Evolutionary conservation across 2,113 vertebrate genomes (phyloP), one percentile per base, ranked within the genome.

Genomic region (Buteo buteo): DNA sequence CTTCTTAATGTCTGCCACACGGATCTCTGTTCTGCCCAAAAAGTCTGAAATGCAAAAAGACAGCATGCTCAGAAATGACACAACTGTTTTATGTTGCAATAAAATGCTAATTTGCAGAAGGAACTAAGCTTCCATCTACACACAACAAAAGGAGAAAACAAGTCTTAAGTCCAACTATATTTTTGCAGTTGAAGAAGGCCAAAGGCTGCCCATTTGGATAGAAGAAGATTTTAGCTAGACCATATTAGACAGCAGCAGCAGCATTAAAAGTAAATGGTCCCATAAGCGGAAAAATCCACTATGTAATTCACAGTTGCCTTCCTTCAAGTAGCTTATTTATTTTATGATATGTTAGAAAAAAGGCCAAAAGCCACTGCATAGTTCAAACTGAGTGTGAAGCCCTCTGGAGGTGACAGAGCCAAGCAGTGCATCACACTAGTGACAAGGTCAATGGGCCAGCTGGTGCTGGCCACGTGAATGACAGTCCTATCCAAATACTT

Each of bases 1-100:
- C 97, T 99, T 99, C 98, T 99, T 99, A 95, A 99, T 99, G 95
- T 99, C 99, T 5, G 99, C 99, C 97, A 99, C 98, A 16, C 99
- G 99, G 97, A 99, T 99, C 98, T 99, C 99, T 36, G 99, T 99
- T 97, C 99, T 98, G 84, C 99, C 99, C 96, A 99, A 94, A 96
- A 99, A 99, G 97, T 99, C 99, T 99, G 98, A 69, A 98, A 98
- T 25, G 86, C 90, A 97, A 86, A 94, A 94, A 90, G 64, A 96
- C 47, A 94, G n/a, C 61, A 74, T 4, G 38, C 50, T 98, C 77
- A 97, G 96, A 54, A 93, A 69, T 8, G 49, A 52, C 65, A 59
- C 22, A 44, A n/a, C n/a, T 14, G 16, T 17, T 73, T 45, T 31
- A 6, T 0, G 3, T 36, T 73, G 50, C n/a, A 74, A 17, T 52